Evolutionary conservation across 1,140 invertebrate genomes (phyloP), one percentile per base, ranked within the genome.

Genomic region (Mya arenaria): DNA sequence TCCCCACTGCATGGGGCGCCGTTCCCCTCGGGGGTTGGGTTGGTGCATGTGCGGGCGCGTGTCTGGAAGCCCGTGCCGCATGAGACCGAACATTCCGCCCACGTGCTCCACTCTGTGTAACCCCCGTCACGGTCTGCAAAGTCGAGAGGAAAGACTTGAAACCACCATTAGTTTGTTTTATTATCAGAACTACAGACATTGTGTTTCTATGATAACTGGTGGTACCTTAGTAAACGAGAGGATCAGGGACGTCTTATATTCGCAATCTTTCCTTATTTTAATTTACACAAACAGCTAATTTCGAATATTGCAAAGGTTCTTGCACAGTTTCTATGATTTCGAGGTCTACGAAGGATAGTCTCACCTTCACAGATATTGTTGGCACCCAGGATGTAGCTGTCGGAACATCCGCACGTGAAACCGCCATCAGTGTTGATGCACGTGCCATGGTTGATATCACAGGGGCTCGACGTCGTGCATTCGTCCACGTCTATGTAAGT

Each of bases 371-470:
- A 87, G 23, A 63, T 79, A 15, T 80, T 84, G 6, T 84, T 84
- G 30, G 83, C 48, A 17, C 86, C 86, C 8, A 71, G 13, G 34
- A 75, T 72, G 44, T 85, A 87, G 39, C 82, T 82, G 13, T 62
- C 23, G 19, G 58, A 63, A 78, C 86, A 87, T 1, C 72, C 8
- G 87, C 96, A 96, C 94, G 96, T 96, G 87, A 96, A 96, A 80
- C 95, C 95, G 0, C 96, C 96, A 91, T 96, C 96, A n/a, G 96
- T 97, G 91, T 97, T 97, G 10, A 96, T 96, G 89, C 97, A 97
- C 0, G 66, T 58, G 15, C 79, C 83, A 25, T 71, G 52, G 2
- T 62, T 78, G 17, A 30, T 0, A 34, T 83, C 82, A 80, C 87
- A 88, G 15, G 74, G 62, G 17, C 68, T 34, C 19, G 28, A 30